phyloP scores from a whole-genome alignment of 2,888 invertebrate genomes.

The Nomada ruficornis region DNA sequence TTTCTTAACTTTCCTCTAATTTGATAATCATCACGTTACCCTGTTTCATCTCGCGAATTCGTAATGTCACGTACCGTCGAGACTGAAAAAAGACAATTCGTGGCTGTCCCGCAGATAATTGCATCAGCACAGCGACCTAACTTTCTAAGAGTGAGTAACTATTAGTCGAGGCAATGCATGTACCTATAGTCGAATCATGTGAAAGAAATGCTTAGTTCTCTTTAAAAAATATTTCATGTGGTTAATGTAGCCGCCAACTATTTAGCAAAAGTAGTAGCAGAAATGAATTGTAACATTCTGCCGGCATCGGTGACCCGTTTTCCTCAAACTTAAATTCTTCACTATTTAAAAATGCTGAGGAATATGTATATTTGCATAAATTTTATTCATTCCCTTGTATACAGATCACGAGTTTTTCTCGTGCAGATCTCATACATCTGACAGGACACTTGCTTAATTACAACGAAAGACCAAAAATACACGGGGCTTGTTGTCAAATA shows the following conservation, averaged over 20 bases:
- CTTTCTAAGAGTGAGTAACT: slow-evolving; percentile 44
- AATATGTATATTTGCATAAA: background rate
- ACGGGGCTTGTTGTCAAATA: slow-evolving; percentile 41
- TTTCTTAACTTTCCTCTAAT: slow-evolving; percentile 75
- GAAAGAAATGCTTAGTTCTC: background rate
- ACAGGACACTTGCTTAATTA: slow-evolving; percentile 36
- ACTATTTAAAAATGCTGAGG: too few species aligned
- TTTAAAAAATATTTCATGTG: background rate
- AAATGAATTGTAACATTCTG: too few species aligned
- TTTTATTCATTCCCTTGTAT: background rate
- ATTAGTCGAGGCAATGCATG: background rate
- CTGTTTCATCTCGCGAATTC: slow-evolving; percentile 52
- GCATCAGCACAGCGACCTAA: slow-evolving; percentile 6
- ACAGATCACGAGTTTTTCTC: background rate
- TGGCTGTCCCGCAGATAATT: slow-evolving; percentile 25
- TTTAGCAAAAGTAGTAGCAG: too few species aligned
- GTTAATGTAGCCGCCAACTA: too few species aligned
- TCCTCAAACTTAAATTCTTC: background rate
- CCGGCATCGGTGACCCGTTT: background rate
- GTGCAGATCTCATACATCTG: background rate
- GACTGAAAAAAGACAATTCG: slow-evolving; percentile 15
- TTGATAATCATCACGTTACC: slow-evolving; percentile 64
- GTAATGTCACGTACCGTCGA: slow-evolving; percentile 47
- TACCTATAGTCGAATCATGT: background rate
- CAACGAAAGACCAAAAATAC: slow-evolving; percentile 40